A percentile compares a stretch with the other conserved stretches of the same genome.
Conservation (phyloP, 2,797 vertebrate genomes). For the Fratercula arctica region DNA sequence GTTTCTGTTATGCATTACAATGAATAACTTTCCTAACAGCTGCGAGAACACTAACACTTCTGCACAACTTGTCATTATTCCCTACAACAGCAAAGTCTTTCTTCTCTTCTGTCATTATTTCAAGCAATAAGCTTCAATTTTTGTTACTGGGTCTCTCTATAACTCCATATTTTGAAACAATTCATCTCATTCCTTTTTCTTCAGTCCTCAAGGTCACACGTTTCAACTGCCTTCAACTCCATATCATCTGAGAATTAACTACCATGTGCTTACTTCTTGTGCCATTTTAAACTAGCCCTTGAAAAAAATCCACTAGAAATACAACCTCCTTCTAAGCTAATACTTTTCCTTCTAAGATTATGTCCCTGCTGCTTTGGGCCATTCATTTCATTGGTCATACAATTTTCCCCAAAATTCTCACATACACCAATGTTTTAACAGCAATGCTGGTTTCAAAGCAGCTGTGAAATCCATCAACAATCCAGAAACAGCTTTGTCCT, state of each 20-base stretch:
- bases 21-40: background rate
- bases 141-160: background rate
- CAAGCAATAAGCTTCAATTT: background rate
- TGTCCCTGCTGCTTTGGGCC: background rate
- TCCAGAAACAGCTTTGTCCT: background rate
- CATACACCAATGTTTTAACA: background rate
- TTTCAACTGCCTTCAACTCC: background rate
- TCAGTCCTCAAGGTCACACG: background rate
- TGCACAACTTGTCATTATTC: too few relatives aligned
- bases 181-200: background rate
- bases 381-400: background rate
- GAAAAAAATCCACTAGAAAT: background rate
- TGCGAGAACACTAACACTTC: background rate
- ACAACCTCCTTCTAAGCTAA: background rate
- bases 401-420: background rate
- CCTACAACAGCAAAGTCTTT: background rate
- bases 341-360: background rate
- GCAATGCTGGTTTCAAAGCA: background rate
- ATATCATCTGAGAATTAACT: background rate
- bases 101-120: background rate
- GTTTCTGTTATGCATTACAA: accelerated
- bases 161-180: background rate
- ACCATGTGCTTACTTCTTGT: background rate
- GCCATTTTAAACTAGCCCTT: background rate
- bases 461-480: background rate